These are phyloP conservation scores for Progne subis DNA, from an alignment of 2,113 vertebrate species.

Conservation along the genomic window DNA sequence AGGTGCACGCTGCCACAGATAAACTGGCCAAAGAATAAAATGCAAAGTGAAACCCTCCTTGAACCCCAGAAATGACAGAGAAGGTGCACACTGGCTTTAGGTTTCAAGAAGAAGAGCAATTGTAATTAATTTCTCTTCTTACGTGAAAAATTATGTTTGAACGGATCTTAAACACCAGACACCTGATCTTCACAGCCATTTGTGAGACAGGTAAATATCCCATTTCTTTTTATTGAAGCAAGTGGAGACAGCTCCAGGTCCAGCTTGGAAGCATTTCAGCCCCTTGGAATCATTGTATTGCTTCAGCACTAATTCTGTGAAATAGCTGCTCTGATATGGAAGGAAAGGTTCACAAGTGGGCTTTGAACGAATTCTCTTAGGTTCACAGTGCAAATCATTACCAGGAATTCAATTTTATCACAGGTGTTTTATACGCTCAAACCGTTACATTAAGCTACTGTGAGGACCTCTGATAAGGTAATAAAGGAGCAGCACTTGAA, in stretches of 20 bases:
- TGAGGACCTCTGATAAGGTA: constrained; percentile 35
- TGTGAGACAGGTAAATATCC: no score
- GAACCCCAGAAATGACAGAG: background rate
- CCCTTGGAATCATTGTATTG: no score
- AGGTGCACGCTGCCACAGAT: background rate
- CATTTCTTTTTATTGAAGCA: no score
- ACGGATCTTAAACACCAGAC: background rate
- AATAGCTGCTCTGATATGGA: no score
- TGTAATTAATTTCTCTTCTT: background rate
- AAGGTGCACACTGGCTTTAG: background rate
- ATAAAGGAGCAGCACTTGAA: constrained; percentile 30
- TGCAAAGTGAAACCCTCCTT: background rate
- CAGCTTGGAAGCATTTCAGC: no score
- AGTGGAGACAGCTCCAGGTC: no score
- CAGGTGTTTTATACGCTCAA: constrained; percentile 19
- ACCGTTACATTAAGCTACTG: constrained; percentile 5
- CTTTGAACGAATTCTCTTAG: constrained; percentile 23
- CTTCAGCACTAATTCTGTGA: no score
- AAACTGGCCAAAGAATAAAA: background rate
- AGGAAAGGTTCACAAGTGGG: no score
- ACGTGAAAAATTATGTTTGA: background rate
- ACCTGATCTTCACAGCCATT: no score
- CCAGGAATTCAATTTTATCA: constrained; percentile 16
- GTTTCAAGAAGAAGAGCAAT: background rate
- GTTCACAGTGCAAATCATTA: constrained; percentile 25